Evolutionary conservation across 2,888 invertebrate genomes (phyloP), one percentile per base, ranked within the genome.

Genomic region (Neria commutata): DNA sequence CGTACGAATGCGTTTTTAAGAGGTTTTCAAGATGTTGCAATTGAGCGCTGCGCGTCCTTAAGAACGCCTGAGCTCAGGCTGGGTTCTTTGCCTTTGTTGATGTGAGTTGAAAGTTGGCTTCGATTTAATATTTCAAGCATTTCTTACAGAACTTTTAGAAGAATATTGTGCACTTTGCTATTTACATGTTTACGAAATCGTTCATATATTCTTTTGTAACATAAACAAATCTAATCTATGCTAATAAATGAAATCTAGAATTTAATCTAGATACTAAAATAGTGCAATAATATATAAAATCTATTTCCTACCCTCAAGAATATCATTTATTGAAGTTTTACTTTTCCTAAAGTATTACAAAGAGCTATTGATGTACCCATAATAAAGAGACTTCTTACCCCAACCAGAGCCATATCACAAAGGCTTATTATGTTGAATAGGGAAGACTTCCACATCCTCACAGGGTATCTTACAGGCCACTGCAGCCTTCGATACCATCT

Each of bases 1-100:
- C 78, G 72, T 71, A 61, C 67, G 79, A 77, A 69, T 75, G 76
- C 68, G 62, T 75, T 69, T 63, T 77, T 67, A 73, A 77, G 77
- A 63, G 65, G 46, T 54, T 56, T 46, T 45, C 56, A 60, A 56
- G 56, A 56, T 60, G 60, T 56, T 56, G 40, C 50, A 42, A 19
- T 42, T 42, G n/a, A n/a, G n/a, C n/a, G n/a, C n/a, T n/a, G n/a
- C n/a, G n/a, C n/a, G n/a, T n/a, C n/a, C n/a, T n/a, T n/a, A n/a
- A n/a, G n/a, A n/a, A n/a, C 73, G 71, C 63, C 60, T 63, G 55
- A 11, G n/a, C 23, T 50, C 40, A 16, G 11, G 37, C 14, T 21
- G 23, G n/a, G n/a, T n/a, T n/a, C n/a, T n/a, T 51, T 37, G 25
- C 42, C 16, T 10, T 42, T 17, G 2, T 19, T 42, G 14, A 19